Evolutionary conservation across 2,797 vertebrate genomes (phyloP).

Genomic region (Buphagus erythrorhynchus): DNA sequence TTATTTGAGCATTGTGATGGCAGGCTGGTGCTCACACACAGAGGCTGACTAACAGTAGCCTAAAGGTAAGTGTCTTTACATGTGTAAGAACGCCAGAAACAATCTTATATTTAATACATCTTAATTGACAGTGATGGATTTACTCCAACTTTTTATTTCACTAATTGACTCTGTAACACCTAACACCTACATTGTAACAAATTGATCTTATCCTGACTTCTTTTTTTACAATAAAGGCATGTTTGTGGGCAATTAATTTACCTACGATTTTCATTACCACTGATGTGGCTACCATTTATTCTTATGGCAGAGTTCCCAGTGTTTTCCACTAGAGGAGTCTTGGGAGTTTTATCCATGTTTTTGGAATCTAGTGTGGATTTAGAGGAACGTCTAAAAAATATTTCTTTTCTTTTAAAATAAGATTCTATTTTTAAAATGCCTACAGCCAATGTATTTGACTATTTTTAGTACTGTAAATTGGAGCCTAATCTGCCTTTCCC

Average conservation of each 20-base stretch:
- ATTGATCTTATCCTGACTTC: background rate
- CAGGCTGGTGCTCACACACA: background rate
- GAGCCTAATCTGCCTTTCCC: background rate
- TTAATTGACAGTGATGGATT: conserved; percentile 31
- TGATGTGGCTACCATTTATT: background rate
- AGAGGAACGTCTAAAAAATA: background rate
- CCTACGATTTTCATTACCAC: background rate
- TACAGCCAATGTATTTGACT: background rate
- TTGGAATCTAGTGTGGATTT: background rate
- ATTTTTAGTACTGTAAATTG: background rate
- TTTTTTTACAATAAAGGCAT: background rate
- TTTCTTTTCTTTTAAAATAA: background rate
- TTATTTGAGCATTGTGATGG: background rate
- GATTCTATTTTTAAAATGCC: background rate
- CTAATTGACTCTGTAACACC: background rate
- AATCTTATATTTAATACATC: background rate
- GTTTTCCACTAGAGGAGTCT: background rate
- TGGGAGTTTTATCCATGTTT: background rate
- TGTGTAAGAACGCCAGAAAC: background rate
- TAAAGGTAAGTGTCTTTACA: background rate
- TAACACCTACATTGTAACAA: background rate
- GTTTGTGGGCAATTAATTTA: background rate
- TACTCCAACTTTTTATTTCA: conserved; percentile 20
- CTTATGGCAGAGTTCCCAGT: background rate
- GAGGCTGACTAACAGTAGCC: background rate